Evolutionary conservation across 1,140 invertebrate genomes (phyloP), one percentile per base, ranked within the genome.

Genomic region (Macrobrachium nipponense): DNA sequence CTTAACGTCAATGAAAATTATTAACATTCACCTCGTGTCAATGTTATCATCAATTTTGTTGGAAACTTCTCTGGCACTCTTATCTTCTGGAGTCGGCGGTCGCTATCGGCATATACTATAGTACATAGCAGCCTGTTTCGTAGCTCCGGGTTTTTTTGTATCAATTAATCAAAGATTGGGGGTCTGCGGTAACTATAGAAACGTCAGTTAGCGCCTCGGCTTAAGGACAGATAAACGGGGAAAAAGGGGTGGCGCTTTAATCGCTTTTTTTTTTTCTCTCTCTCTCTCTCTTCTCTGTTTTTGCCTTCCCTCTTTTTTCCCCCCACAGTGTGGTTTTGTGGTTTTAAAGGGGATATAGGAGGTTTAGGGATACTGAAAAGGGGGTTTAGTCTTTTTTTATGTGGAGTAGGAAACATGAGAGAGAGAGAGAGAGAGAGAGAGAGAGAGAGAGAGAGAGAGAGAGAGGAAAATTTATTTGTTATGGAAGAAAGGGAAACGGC

Each of bases 111-210:
- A 36, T 36, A 36, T 36, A 36, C 4, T n/a, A n/a, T n/a, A n/a
- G n/a, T 36, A 36, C 4, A 36, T 36, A 36, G 27, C 27, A 36
- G 27, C 27, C 27, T 4, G 27, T 36, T 36, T 36, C 27, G 27
- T 2, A 4, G 36, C 43, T 80, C 62, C 59, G 43, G 20, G 43
- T 58, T 43, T 70, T 58, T 43, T 70, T 68, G 27, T 44, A 58
- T 20, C 62, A 14, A 80, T 80, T 68, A 43, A 80, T 80, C 79
- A 80, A 70, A 70, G 59, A n/a, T 62, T n/a, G 68, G 7, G 15
- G 18, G 10, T 17, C 23, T 43, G 27, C 68, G 20, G 72, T 17
- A 5, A 17, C 72, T 5, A 51, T 80, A 66, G n/a, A 23, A 64
- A 68, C 59, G 64, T 18, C 23, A 44, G 79, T n/a, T 58, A 64